phyloP scores from a whole-genome alignment of 2,888 invertebrate species.

The Dolomedes plantarius region DNA sequence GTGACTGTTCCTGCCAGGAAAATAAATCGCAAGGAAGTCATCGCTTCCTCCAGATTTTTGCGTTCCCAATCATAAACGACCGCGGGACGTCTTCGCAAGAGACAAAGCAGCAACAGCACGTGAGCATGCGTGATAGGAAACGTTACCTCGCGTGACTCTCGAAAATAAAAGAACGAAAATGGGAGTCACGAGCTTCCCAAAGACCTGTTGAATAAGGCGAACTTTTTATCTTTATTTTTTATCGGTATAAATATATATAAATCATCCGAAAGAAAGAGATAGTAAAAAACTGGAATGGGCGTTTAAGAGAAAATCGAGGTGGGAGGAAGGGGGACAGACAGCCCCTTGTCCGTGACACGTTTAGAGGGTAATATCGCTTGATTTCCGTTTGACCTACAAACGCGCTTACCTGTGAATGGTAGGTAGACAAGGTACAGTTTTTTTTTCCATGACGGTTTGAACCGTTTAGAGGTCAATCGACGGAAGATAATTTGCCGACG shows the following conservation, averaged over 20 bases:
- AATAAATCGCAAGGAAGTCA: background rate
- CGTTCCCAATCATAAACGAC: background rate
- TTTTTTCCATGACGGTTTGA: constrained; percentile 12
- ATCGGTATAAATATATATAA: constrained; percentile 17
- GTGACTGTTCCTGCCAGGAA: background rate
- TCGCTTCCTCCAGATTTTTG: background rate
- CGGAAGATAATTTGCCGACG: constrained; percentile 11
- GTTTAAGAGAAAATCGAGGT: constrained; percentile 6
- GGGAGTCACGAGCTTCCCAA: constrained; percentile 24
- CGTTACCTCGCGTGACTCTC: constrained; percentile 47
- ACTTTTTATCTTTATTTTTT: constrained; percentile 25
- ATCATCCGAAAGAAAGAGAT: constrained; percentile 33
- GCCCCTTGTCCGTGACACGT: constrained; percentile 48
- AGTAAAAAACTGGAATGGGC: constrained; percentile 20
- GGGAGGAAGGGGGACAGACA: background rate
- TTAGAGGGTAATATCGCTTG: constrained; percentile 40
- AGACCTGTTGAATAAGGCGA: constrained; percentile 59
- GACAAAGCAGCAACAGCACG: constrained; percentile 29
- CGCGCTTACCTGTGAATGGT: constrained; percentile 32
- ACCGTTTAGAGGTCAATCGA: constrained; percentile 47
- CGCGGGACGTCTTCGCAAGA: background rate
- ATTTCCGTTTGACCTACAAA: constrained; percentile 68
- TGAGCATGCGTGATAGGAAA: constrained; percentile 65
- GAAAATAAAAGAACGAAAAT: constrained; percentile 9
- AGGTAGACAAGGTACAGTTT: constrained; percentile 15